A percentile compares a stretch with the other conserved stretches of the same genome.
These are phyloP conservation scores for Rhamphomyia laevipes DNA, from an alignment of 2,888 invertebrate genomes.

Conservation along the genomic window DNA sequence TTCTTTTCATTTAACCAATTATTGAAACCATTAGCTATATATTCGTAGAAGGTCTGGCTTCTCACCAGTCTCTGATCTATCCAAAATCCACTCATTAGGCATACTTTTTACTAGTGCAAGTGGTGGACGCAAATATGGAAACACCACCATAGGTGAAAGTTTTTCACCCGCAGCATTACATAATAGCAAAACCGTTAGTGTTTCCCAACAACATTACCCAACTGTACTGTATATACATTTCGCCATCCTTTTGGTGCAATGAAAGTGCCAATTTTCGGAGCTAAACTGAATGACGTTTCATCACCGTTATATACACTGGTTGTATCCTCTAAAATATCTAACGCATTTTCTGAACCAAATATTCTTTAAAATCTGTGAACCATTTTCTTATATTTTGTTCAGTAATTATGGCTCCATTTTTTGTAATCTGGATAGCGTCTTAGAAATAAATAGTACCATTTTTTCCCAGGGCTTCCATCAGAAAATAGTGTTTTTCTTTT, in stretches of 20 bases:
- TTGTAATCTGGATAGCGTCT: too few relatives aligned
- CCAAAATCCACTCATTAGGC: background rate
- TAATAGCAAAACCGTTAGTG: slow-evolving; percentile 1
- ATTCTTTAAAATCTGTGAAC: too few relatives aligned
- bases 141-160: background rate
- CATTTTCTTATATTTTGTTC: too few relatives aligned
- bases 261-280: slow-evolving; percentile 1
- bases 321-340: slow-evolving; percentile 5
- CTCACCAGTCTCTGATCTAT: background rate
- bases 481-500: too few relatives aligned
- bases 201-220: slow-evolving; percentile 2
- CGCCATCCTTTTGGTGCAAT: background rate
- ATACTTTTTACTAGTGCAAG: background rate
- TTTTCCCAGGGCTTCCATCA: too few relatives aligned
- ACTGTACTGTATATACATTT: slow-evolving; percentile 1
- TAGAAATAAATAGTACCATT: too few relatives aligned
- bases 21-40: slow-evolving; percentile 7
- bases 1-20: slow-evolving; percentile 8
- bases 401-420: too few relatives aligned
- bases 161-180: slow-evolving; percentile 3
- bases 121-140: background rate
- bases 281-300: slow-evolving; percentile 1
- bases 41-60: background rate
- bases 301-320: slow-evolving; percentile 3
- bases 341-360: too few relatives aligned